Evolutionary conservation across 2,797 vertebrate species (phyloP).

Genomic region (Heterohyrax brucei): DNA sequence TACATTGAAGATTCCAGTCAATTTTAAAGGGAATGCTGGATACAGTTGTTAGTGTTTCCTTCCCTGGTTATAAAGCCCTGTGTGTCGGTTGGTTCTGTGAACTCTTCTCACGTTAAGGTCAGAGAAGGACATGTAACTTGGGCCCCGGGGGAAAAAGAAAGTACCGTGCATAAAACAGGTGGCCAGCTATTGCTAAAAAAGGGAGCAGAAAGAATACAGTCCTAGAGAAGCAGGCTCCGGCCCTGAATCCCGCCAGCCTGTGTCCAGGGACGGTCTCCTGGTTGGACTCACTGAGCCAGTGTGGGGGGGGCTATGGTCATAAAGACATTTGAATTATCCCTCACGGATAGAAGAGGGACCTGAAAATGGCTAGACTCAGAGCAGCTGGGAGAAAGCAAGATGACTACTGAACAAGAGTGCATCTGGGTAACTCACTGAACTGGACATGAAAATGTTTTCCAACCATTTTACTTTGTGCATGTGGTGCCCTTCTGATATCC

Average conservation of each 20-base stretch:
- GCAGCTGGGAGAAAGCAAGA: background rate
- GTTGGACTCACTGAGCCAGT: background rate
- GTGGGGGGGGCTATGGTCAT: background rate
- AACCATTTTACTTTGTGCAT: background rate
- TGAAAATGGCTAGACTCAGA: background rate
- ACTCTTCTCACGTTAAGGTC: slow-evolving; percentile 3
- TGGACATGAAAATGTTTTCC: background rate
- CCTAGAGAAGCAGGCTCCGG: background rate
- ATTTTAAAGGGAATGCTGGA: background rate
- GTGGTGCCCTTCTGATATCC: background rate
- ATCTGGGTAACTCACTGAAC: background rate
- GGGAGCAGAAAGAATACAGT: background rate
- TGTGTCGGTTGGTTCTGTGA: background rate
- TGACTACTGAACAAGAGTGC: background rate
- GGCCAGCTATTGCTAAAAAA: background rate
- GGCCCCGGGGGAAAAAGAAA: background rate
- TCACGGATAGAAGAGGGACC: background rate
- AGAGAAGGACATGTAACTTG: background rate
- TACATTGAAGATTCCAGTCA: background rate
- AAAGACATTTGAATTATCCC: background rate
- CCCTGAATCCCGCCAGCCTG: background rate
- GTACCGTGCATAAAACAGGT: background rate
- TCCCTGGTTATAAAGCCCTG: background rate
- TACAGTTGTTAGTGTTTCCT: background rate
- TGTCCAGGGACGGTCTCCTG: background rate